Evolutionary conservation across 2,888 invertebrate species (phyloP).

Genomic region (Drosophila bunnanda): DNA sequence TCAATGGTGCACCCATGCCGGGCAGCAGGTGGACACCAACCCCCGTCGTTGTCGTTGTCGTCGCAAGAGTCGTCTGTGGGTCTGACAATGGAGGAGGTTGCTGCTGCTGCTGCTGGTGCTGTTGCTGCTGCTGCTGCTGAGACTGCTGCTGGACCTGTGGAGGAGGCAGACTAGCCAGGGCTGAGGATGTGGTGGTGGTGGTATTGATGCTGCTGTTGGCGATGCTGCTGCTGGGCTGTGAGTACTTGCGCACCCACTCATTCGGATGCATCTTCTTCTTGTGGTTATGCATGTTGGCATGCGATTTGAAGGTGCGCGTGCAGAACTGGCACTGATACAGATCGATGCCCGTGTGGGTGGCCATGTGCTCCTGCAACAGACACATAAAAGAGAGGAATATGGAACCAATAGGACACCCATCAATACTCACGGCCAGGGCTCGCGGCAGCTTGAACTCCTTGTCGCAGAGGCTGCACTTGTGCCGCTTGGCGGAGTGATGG

Average conservation of each 20-base stretch:
- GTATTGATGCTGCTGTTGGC: background rate
- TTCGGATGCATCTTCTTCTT: constrained; percentile 82
- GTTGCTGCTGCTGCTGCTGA: background rate
- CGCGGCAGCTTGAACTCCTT: constrained; percentile 70
- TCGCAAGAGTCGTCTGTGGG: background rate
- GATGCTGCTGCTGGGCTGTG: constrained; percentile 55
- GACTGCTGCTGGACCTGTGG: background rate
- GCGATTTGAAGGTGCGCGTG: constrained; percentile 82
- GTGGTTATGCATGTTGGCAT: constrained; percentile 84
- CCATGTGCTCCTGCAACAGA: constrained; percentile 80
- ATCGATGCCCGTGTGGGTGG: constrained; percentile 83
- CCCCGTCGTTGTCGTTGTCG: background rate
- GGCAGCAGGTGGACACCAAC: constrained; percentile 6
- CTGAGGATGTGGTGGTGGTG: constrained; percentile 1
- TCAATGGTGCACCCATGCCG: constrained; percentile 16
- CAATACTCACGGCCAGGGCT: constrained; percentile 57
- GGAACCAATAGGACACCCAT: accelerated
- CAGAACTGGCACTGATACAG: constrained; percentile 83
- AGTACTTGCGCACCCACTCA: constrained; percentile 80
- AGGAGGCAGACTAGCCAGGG: background rate
- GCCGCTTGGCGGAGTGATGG: constrained; percentile 70
- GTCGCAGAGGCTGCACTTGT: constrained; percentile 66
- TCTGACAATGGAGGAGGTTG: background rate
- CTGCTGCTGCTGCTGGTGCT: background rate
- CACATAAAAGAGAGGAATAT: no score